These are phyloP conservation scores for Anolis apletophallus DNA, from an alignment of 2,797 vertebrate species.

Conservation along the genomic window DNA sequence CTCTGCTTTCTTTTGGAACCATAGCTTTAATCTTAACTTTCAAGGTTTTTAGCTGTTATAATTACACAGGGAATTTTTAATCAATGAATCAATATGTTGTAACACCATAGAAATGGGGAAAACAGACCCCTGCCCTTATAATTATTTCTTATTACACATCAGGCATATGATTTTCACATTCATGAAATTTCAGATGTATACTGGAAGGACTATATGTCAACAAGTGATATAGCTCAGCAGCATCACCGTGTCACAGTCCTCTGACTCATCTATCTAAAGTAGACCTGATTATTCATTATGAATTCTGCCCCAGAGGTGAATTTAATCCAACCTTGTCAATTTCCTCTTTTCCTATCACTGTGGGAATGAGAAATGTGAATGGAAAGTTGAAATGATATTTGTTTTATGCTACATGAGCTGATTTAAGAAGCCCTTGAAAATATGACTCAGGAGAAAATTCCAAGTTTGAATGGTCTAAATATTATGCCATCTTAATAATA, in stretches of 20 bases:
- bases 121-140: background rate
- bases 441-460: background rate
- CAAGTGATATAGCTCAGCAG: background rate
- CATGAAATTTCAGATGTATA: background rate
- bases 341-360: background rate
- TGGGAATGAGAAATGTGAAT: background rate
- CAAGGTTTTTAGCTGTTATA: background rate
- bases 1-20: background rate
- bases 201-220: background rate
- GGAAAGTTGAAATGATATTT: background rate
- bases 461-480: background rate
- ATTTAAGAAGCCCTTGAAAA: background rate
- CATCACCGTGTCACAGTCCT: background rate
- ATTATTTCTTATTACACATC: background rate
- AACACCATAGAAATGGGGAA: background rate
- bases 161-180: conserved; percentile 8
- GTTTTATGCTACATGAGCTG: background rate
- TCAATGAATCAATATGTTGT: background rate
- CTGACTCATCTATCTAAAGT: background rate
- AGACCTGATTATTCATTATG: background rate
- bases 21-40: background rate
- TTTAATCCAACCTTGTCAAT: no score
- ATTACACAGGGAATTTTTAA: background rate
- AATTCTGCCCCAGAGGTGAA: background rate
- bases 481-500: conserved; percentile 31